Evolutionary conservation across 1,140 invertebrate genomes (phyloP).

Genomic region (Drosophila willistoni): DNA sequence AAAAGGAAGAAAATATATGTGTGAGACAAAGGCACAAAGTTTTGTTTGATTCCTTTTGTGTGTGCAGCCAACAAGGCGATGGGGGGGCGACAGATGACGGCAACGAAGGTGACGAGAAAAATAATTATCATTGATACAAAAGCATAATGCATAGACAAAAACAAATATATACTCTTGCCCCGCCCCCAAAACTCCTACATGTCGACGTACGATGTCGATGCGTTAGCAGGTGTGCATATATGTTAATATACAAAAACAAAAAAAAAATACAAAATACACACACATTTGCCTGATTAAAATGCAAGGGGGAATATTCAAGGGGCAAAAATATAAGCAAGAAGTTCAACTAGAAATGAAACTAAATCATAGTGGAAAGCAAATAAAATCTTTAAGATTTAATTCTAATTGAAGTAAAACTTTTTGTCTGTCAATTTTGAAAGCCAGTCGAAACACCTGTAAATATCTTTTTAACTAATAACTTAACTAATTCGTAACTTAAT

Average conservation of each 20-base stretch:
- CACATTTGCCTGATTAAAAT: constrained; percentile 76
- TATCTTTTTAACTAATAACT: too few relatives aligned
- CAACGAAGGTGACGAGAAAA: constrained; percentile 55
- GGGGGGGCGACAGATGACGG: constrained; percentile 29
- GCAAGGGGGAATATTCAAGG: constrained; percentile 13
- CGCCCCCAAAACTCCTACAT: too few relatives aligned
- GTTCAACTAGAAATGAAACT: constrained; percentile 3
- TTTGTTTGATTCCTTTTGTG: constrained; percentile 81
- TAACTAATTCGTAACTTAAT: too few relatives aligned
- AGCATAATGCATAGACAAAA: constrained; percentile 47
- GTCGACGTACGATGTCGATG: constrained; percentile 20
- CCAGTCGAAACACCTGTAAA: too few relatives aligned
- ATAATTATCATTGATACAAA: constrained; percentile 82
- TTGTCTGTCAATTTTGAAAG: too few relatives aligned
- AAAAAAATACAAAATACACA: constrained; percentile 43
- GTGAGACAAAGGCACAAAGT: constrained; percentile 73
- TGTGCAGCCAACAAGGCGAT: constrained; percentile 53
- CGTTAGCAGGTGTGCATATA: constrained; percentile 36
- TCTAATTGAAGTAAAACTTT: too few relatives aligned
- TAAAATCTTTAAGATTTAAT: background rate
- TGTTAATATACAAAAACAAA: constrained; percentile 55
- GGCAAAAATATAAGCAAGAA: background rate
- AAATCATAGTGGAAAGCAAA: background rate
- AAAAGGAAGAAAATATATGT: constrained; percentile 12
- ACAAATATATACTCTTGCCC: constrained; percentile 34